These are phyloP conservation scores for Melanargia galathea DNA, from an alignment of 2,888 invertebrate species.

Conservation along the genomic window DNA sequence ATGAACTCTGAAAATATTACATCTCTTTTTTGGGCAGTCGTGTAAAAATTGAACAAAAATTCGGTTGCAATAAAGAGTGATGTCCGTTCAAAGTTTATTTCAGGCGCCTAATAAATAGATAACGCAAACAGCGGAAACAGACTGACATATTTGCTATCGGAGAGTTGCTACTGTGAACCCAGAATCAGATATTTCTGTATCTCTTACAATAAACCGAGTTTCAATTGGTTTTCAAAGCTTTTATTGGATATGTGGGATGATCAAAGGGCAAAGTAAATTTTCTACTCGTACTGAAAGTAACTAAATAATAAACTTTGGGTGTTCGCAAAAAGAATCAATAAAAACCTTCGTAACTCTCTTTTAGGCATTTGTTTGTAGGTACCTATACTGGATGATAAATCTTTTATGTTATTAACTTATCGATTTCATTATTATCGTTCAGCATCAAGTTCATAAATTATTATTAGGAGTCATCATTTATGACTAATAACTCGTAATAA, in stretches of 20 bases:
- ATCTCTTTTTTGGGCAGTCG: no score
- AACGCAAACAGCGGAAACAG: no score
- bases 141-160: no score
- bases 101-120: no score
- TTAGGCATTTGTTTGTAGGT: background rate
- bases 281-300: background rate
- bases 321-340: background rate
- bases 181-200: no score
- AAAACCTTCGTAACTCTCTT: constrained; percentile 4
- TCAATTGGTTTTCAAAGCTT: no score
- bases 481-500: background rate
- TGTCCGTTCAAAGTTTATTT: no score
- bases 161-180: no score
- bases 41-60: no score
- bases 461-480: background rate
- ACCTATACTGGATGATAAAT: constrained; percentile 1
- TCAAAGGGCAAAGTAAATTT: constrained; percentile 1
- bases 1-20: no score
- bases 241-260: background rate
- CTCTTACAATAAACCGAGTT: no score
- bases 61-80: no score
- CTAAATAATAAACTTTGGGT: background rate
- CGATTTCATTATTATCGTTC: background rate
- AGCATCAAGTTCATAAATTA: constrained; percentile 9
- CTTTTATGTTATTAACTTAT: background rate